These are phyloP conservation scores for Neodontobutis hainanensis DNA, from an alignment of 2,113 vertebrate genomes.

Conservation along the genomic window DNA sequence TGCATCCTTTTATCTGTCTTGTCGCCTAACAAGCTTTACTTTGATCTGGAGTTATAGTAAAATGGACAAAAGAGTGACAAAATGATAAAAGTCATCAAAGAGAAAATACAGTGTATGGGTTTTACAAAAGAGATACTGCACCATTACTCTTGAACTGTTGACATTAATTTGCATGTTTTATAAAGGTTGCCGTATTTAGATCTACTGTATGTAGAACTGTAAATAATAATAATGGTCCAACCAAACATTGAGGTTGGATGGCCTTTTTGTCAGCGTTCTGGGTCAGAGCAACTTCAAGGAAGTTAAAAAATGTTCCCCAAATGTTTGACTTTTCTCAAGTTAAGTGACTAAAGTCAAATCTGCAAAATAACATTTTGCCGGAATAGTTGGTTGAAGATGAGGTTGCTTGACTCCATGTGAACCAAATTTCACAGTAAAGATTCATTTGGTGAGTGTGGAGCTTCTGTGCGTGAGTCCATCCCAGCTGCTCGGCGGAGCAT, in stretches of 20 bases:
- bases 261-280: no score
- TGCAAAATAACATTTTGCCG: constrained; percentile 24
- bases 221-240: no score
- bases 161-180: no score
- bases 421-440: constrained; percentile 60
- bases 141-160: neutral
- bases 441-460: constrained; percentile 48
- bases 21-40: constrained; percentile 21
- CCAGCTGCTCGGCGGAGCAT: constrained; percentile 57
- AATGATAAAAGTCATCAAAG: neutral
- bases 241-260: no score
- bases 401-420: constrained; percentile 22
- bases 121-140: neutral
- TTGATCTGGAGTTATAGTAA: constrained; percentile 24
- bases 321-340: constrained; percentile 5
- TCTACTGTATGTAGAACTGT: no score
- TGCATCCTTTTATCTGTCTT: constrained; percentile 49
- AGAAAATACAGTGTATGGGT: neutral
- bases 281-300: neutral
- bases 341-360: neutral
- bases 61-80: constrained; percentile 13
- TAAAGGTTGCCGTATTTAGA: no score
- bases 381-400: constrained; percentile 27
- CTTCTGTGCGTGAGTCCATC: constrained; percentile 38
- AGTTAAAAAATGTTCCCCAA: constrained; percentile 9